These are phyloP conservation scores for Ligdia adustata DNA, from an alignment of 2,888 invertebrate species.

Conservation along the genomic window DNA sequence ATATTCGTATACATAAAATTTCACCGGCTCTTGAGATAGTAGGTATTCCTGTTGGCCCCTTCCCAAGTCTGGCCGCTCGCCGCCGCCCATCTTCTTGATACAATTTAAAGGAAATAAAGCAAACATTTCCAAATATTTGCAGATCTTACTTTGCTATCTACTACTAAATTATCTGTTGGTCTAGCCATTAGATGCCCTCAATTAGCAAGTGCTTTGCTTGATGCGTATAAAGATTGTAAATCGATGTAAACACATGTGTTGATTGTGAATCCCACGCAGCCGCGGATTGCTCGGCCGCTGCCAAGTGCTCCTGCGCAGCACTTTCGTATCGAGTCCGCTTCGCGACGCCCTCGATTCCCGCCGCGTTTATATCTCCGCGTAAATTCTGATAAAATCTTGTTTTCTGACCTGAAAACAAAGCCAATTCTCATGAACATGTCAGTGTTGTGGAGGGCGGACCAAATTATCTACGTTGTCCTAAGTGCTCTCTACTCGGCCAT, in stretches of 20 bases:
- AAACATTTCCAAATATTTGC: slow-evolving; percentile 53
- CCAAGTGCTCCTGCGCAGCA: slow-evolving; percentile 73
- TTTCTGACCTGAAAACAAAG: slow-evolving; percentile 30
- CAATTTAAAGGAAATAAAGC: slow-evolving; percentile 48
- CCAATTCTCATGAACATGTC: slow-evolving; percentile 47
- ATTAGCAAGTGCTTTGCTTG: slow-evolving; percentile 45
- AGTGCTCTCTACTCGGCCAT: slow-evolving; percentile 49
- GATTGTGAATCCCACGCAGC: slow-evolving; percentile 52
- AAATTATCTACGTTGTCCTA: slow-evolving; percentile 47
- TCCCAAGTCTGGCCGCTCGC: slow-evolving; percentile 62
- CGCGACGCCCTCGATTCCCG: slow-evolving; percentile 47
- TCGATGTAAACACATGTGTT: slow-evolving; percentile 36
- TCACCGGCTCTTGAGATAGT: slow-evolving; percentile 38
- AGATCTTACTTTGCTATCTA: slow-evolving; percentile 28
- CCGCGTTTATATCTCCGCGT: slow-evolving; percentile 43
- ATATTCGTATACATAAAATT: slow-evolving; percentile 36
- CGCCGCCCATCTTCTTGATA: slow-evolving; percentile 58
- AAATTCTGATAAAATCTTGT: slow-evolving; percentile 42
- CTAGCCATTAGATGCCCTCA: slow-evolving; percentile 30
- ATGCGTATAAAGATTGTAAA: slow-evolving; percentile 41
- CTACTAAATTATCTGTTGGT: slow-evolving; percentile 5
- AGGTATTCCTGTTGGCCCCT: slow-evolving; percentile 60
- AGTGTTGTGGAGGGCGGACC: slow-evolving; percentile 49
- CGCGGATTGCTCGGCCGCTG: slow-evolving; percentile 41
- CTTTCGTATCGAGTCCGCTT: slow-evolving; percentile 50